phyloP scores from a whole-genome alignment of 2,888 invertebrate genomes.

The Catocala fraxini region DNA sequence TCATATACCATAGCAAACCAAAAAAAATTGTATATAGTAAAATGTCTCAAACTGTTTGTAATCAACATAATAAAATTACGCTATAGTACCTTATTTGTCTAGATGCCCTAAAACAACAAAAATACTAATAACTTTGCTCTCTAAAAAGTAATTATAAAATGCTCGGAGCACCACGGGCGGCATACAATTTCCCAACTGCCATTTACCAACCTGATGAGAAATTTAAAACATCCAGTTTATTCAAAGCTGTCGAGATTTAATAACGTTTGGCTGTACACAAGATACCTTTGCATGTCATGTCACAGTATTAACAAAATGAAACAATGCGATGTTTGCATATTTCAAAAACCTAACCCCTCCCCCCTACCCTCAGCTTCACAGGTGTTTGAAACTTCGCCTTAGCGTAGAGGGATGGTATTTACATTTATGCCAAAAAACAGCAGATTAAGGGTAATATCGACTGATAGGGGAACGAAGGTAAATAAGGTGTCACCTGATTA shows the following conservation, averaged over 20 bases:
- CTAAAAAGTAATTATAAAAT: slow-evolving; percentile 5
- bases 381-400: slow-evolving; percentile 20
- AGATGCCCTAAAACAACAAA: no score
- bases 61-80: no score
- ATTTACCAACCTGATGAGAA: slow-evolving; percentile 2
- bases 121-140: background rate
- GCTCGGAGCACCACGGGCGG: background rate
- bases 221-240: slow-evolving; percentile 27
- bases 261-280: slow-evolving; percentile 33
- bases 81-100: no score
- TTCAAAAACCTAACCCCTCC: slow-evolving; percentile 18
- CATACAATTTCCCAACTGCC: background rate
- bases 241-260: slow-evolving; percentile 41
- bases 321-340: slow-evolving; percentile 38
- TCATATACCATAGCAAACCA: no score
- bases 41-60: no score
- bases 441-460: background rate
- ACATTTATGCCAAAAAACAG: slow-evolving; percentile 6
- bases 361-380: background rate
- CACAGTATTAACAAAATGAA: slow-evolving; percentile 24
- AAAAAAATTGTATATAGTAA: no score
- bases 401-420: background rate
- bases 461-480: background rate
- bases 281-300: slow-evolving; percentile 21
- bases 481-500: slow-evolving; percentile 8